phyloP scores from a whole-genome alignment of 2,113 vertebrate genomes.

The Pterocles gutturalis region DNA sequence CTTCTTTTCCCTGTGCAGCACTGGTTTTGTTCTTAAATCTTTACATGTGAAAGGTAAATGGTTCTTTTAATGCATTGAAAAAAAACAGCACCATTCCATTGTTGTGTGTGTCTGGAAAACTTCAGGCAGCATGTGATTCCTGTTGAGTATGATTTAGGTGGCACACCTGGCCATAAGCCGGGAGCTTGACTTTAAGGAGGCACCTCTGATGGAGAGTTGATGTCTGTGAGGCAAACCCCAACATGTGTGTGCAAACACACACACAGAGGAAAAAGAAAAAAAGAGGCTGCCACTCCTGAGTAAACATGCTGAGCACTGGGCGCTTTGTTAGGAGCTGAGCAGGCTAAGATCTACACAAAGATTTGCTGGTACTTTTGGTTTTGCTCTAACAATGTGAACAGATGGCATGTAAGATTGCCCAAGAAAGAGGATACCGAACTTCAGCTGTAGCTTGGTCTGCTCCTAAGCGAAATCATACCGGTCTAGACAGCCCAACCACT shows the following conservation, averaged over 20 bases:
- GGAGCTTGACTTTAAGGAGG: not conserved
- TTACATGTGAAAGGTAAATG: not conserved
- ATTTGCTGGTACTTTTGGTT: not conserved
- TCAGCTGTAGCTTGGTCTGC: not conserved
- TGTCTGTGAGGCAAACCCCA: not conserved
- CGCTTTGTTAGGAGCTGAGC: not conserved
- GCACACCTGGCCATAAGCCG: not conserved
- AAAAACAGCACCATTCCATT: not conserved
- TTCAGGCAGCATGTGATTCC: not conserved
- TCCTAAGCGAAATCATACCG: not conserved
- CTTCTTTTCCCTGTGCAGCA: not conserved
- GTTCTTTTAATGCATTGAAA: not conserved
- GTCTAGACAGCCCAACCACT: not conserved
- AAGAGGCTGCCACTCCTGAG: not conserved
- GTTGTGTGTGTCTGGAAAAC: not conserved
- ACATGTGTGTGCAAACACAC: not conserved
- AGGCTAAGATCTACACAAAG: not conserved
- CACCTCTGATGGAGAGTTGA: not conserved
- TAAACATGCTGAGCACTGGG: not conserved
- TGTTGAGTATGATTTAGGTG: not conserved
- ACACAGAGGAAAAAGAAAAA: no score
- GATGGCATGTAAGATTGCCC: not conserved
- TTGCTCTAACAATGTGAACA: accelerated
- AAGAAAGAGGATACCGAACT: not conserved
- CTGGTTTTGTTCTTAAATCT: not conserved